Evolutionary conservation across 2,113 vertebrate species (phyloP).

Genomic region (Ancistrus triradiatus): DNA sequence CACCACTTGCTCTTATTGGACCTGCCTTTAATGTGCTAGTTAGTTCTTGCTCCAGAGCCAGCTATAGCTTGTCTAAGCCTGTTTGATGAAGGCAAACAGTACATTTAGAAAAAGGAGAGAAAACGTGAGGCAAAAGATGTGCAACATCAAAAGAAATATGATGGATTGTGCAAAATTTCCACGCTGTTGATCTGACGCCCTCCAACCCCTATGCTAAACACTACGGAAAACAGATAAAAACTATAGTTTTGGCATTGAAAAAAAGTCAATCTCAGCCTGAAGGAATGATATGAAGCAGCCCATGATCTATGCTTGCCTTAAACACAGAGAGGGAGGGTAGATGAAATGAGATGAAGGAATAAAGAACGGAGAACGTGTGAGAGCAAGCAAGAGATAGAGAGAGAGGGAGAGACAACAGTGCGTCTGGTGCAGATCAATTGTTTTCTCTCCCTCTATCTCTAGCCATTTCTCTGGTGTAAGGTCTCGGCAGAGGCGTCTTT

Average conservation of each 20-base stretch:
- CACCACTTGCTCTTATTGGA: slow-evolving; percentile 52
- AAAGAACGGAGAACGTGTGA: background rate
- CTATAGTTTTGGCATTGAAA: slow-evolving; percentile 58
- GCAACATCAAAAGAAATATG: slow-evolving; percentile 55
- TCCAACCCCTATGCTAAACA: slow-evolving; percentile 47
- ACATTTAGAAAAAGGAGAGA: slow-evolving; percentile 32
- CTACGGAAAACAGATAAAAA: slow-evolving; percentile 53
- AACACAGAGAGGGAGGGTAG: slow-evolving; percentile 33
- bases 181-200: slow-evolving; percentile 53
- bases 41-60: slow-evolving; percentile 49
- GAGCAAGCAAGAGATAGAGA: slow-evolving; percentile 1
- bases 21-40: slow-evolving; percentile 64
- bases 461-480: slow-evolving; percentile 62
- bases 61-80: slow-evolving; percentile 50
- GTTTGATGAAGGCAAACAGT: slow-evolving; percentile 59
- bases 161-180: slow-evolving; percentile 53
- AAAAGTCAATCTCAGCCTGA: slow-evolving; percentile 68
- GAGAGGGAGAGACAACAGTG: slow-evolving; percentile 28
- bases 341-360: background rate
- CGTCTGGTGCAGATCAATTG: slow-evolving; percentile 72
- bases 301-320: slow-evolving; percentile 49
- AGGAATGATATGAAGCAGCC: slow-evolving; percentile 56
- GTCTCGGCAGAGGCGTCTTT: slow-evolving; percentile 73
- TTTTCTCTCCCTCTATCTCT: slow-evolving; percentile 62
- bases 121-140: slow-evolving; percentile 15